Conservation (phyloP, 2,888 invertebrate genomes). For the Campoletis raptor region DNA sequence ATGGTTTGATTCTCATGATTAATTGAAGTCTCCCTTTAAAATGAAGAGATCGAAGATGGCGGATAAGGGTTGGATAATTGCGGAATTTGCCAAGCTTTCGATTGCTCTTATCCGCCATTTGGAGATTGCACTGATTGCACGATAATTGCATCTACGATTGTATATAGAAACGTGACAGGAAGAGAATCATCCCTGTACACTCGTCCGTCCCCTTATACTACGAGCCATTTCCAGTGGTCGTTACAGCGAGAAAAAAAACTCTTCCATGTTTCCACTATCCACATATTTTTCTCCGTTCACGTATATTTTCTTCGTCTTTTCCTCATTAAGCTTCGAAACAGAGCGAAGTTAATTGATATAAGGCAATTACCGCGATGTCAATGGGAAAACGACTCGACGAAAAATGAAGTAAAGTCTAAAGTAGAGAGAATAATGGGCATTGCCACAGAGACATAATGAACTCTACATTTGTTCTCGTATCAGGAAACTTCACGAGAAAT, state of each 20-base stretch:
- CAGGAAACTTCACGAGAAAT: conserved; percentile 9
- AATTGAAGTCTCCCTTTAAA: not conserved
- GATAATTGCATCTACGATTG: conserved; percentile 69
- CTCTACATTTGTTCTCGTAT: conserved; percentile 17
- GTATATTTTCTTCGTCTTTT: conserved; percentile 22
- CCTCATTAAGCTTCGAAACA: conserved; percentile 46
- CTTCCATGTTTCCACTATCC: not conserved
- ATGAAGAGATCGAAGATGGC: conserved; percentile 48
- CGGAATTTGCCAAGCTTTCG: conserved; percentile 62
- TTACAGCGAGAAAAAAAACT: conserved; percentile 26
- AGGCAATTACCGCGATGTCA: conserved; percentile 63
- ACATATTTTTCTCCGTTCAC: not conserved
- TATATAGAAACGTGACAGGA: conserved; percentile 20
- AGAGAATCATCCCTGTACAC: conserved; percentile 54
- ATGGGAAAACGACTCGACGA: conserved; percentile 43
- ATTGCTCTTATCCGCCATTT: conserved; percentile 56
- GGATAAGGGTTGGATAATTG: conserved; percentile 61
- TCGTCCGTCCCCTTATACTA: conserved; percentile 7
- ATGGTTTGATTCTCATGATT: not conserved
- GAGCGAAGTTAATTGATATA: conserved; percentile 63
- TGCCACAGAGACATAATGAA: conserved; percentile 21
- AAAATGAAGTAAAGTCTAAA: conserved; percentile 26
- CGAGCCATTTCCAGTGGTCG: conserved; percentile 23
- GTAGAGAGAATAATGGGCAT: not conserved
- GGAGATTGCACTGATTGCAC: conserved; percentile 68